phyloP scores from a whole-genome alignment of 2,113 vertebrate species.

The Blennius ocellaris region DNA sequence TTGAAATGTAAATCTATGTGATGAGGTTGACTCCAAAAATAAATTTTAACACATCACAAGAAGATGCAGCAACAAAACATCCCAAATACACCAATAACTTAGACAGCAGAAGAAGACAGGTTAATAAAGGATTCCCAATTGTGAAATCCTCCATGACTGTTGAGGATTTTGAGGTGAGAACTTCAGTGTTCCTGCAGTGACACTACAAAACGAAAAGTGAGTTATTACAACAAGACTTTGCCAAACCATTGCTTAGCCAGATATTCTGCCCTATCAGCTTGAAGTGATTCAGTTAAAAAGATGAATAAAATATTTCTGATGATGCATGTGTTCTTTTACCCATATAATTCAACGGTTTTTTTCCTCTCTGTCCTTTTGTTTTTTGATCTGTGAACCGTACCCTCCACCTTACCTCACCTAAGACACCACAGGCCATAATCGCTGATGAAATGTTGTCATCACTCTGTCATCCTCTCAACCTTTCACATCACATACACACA shows the following conservation, averaged over 20 bases:
- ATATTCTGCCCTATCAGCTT: conserved; percentile 31
- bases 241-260: conserved; percentile 1
- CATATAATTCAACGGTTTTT: not conserved
- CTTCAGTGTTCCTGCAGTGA: conserved; percentile 12
- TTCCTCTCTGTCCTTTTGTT: conserved; percentile 16
- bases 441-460: conserved; percentile 37
- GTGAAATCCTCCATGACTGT: conserved; percentile 6
- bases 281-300: conserved; percentile 26
- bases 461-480: conserved; percentile 1
- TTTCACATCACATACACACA: not conserved
- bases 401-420: conserved; percentile 1
- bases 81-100: no score
- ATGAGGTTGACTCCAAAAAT: no score
- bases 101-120: no score
- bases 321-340: conserved; percentile 25
- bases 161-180: not conserved
- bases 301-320: conserved; percentile 22
- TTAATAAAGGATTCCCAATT: no score
- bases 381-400: conserved; percentile 5
- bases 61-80: no score
- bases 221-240: conserved; percentile 26
- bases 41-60: no score
- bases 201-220: conserved; percentile 1
- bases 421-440: conserved; percentile 10
- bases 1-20: no score